phyloP scores from a whole-genome alignment of 2,113 vertebrate genomes.

The Hemicordylus capensis region DNA sequence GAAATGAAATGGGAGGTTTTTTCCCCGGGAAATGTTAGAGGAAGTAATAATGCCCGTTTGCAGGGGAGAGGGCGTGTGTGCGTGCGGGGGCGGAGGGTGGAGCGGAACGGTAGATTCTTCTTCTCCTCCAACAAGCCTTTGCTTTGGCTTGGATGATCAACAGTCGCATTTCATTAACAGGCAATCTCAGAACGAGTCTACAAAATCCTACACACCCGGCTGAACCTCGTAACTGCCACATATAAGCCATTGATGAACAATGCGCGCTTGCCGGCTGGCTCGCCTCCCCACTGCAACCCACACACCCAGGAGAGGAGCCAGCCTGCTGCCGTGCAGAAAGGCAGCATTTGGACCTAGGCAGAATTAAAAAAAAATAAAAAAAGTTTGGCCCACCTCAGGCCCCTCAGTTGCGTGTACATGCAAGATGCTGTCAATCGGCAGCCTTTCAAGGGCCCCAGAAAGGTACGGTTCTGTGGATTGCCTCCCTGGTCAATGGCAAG shows the following conservation, averaged over 20 bases:
- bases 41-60: slow-evolving; percentile 29
- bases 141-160: background rate
- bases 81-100: background rate
- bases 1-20: background rate
- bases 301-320: background rate
- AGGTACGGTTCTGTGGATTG: background rate
- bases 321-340: background rate
- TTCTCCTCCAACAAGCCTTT: rapidly evolving
- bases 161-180: background rate
- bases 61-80: background rate
- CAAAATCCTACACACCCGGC: background rate
- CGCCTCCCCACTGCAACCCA: too few species aligned
- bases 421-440: background rate
- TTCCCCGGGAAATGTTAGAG: slow-evolving; percentile 7
- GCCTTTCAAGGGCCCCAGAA: background rate
- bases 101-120: too few species aligned
- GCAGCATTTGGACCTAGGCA: background rate
- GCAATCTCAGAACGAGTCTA: background rate
- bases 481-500: background rate
- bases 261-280: background rate
- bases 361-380: too few species aligned
- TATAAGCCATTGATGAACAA: slow-evolving; percentile 39
- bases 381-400: background rate
- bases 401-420: background rate
- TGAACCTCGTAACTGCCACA: background rate